Percentiles rank a stretch among this genome's conserved stretches.
These are phyloP conservation scores for Callionymus lyra DNA, from an alignment of 2,113 vertebrate species.

Conservation along the genomic window DNA sequence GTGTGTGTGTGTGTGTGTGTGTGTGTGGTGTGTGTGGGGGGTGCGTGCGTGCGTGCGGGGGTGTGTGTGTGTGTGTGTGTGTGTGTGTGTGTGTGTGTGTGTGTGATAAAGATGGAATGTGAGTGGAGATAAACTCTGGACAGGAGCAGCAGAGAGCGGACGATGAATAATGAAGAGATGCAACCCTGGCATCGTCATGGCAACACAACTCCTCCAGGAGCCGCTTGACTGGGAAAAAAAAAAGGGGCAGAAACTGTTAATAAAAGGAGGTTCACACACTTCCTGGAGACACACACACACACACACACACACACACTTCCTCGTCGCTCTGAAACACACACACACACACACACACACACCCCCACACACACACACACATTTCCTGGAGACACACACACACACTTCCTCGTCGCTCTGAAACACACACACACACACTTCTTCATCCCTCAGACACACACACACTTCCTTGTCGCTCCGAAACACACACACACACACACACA, in stretches of 20 bases:
- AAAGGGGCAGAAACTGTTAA: slow-evolving; percentile 28
- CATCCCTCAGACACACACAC: no score
- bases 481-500: slow-evolving; percentile 1
- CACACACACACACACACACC: no score
- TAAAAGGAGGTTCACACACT: slow-evolving; percentile 26
- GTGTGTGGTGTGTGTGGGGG: not conserved
- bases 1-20: slow-evolving; percentile 1
- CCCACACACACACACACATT: no score
- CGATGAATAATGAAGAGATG: slow-evolving; percentile 60
- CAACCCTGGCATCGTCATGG: slow-evolving; percentile 59
- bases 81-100: slow-evolving; percentile 3
- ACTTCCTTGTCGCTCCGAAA: no score
- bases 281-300: not conserved
- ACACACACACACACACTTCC: no score
- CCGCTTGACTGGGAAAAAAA: slow-evolving; percentile 14
- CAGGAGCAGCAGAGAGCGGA: slow-evolving; percentile 35
- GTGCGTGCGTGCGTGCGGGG: slow-evolving; percentile 7
- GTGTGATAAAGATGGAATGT: slow-evolving; percentile 42
- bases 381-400: no score
- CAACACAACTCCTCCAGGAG: slow-evolving; percentile 48
- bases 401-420: no score
- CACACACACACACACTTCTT: no score
- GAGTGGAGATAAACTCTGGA: slow-evolving; percentile 51
- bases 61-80: not conserved
- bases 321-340: no score